Evolutionary conservation across 2,797 vertebrate species (phyloP), one percentile per base, ranked within the genome.

Genomic region (Okamejei kenojei): DNA sequence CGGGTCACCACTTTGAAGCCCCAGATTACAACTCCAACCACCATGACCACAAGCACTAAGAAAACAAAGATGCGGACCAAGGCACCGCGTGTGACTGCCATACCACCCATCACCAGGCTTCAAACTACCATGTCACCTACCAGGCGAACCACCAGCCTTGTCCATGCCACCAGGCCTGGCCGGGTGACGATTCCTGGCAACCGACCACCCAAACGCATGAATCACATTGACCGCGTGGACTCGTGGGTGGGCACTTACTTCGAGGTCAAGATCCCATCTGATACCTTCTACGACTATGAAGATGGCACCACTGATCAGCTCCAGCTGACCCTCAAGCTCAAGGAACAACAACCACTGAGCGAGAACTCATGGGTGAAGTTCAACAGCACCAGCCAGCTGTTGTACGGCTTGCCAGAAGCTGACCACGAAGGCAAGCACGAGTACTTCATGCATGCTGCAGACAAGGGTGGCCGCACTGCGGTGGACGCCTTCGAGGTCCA

Each of bases 341-440:
- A 97, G 71, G 97, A 98, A 68, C 97, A 97, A 94, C 98, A 99
- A 92, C 94, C 97, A 58, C 96, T 98, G 1, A 97, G 95, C 10
- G 98, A 99, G 95, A 97, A 97, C 1, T 98, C 98, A 0, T 99
- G 99, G 99, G 99, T 99, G 45, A 98, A 99, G 94, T 99, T 99
- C 94, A 99, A 99, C 94, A 99, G 98, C 95, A 99, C 98, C 9
- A 99, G 99, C 95, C 99, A 99, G 95, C 97, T 99, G 82, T 96
- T 99, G 96, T 99, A 99, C 0, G 99, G 99, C 93, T 96, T 99
- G 94, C 98, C 99, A 0, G 98, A 98, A 93, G 96, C 94, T 94
- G 95, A 93, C 93, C 97, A 99, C 10, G 95, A 97, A 11, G 99
- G 99, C 61, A 98, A 97, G 93, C 99, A 99, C 0, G 98, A 99